Evolutionary conservation across 2,888 invertebrate genomes (phyloP).

Genomic region (Epinotia demarniana): DNA sequence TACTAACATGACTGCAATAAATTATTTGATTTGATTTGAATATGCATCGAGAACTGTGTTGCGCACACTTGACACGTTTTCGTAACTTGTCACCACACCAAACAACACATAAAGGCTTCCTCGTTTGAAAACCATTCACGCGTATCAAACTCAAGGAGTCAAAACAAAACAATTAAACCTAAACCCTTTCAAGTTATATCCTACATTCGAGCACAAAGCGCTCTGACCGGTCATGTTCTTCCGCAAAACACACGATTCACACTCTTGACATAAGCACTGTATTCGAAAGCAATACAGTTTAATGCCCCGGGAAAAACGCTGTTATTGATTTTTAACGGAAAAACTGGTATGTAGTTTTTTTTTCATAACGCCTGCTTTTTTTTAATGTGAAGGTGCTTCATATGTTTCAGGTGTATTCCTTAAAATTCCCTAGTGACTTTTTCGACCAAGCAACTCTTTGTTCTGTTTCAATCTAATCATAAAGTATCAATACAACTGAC

Average conservation of each 20-base stretch:
- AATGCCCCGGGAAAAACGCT: slow-evolving; percentile 43
- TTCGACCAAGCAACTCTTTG: background rate
- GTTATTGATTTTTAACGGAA: slow-evolving; percentile 41
- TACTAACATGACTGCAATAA: too few species aligned
- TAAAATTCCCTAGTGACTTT: background rate
- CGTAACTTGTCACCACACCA: background rate
- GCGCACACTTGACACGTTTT: background rate
- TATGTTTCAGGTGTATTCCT: background rate
- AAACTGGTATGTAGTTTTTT: slow-evolving; percentile 17
- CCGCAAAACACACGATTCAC: background rate
- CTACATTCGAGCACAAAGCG: slow-evolving; percentile 21
- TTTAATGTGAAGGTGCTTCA: background rate
- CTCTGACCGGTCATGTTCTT: slow-evolving; percentile 10
- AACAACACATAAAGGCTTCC: background rate
- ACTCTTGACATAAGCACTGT: background rate
- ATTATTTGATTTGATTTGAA: too few species aligned
- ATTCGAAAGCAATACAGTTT: slow-evolving; percentile 39
- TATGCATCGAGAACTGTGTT: background rate
- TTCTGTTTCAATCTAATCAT: background rate
- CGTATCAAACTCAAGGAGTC: slow-evolving; percentile 21
- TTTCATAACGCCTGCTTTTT: background rate
- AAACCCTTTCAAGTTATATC: slow-evolving; percentile 27
- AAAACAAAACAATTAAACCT: slow-evolving; percentile 28
- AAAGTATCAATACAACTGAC: background rate
- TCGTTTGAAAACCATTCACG: slow-evolving; percentile 22